Evolutionary conservation across 2,113 vertebrate genomes (phyloP).

Genomic region (Peromyscus leucopus): DNA sequence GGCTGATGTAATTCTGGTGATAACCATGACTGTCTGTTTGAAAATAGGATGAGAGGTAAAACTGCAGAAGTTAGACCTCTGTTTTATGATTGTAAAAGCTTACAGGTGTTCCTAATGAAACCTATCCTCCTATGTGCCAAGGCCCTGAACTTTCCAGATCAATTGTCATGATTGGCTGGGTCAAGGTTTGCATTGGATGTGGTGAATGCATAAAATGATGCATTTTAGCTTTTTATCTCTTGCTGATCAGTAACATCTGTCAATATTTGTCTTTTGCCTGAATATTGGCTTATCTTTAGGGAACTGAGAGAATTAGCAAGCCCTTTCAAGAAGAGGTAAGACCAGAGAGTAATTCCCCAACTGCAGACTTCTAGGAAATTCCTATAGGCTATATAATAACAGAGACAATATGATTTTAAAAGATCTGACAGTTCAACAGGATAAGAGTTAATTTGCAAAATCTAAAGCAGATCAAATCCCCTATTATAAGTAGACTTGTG

Average conservation of each 20-base stretch:
- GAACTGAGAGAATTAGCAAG: neutral
- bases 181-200: neutral
- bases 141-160: neutral
- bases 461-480: too few relatives aligned
- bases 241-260: neutral
- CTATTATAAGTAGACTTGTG: neutral
- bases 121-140: rapidly evolving
- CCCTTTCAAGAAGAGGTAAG: neutral
- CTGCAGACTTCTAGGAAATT: neutral
- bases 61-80: neutral
- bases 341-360: neutral
- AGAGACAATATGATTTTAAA: neutral
- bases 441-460: neutral
- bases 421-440: neutral
- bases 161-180: rapidly evolving
- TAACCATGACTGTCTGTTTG: neutral
- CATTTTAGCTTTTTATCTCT: neutral
- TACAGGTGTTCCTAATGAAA: neutral
- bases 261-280: neutral
- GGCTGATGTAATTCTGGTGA: conserved; percentile 22
- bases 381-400: neutral
- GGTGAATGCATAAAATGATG: neutral
- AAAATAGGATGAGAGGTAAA: neutral
- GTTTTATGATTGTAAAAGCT: neutral
- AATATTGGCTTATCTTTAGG: rapidly evolving